Base-by-base conservation (phyloP, 2,113 vertebrate genomes). In the Rhombomys opimus region DNA sequence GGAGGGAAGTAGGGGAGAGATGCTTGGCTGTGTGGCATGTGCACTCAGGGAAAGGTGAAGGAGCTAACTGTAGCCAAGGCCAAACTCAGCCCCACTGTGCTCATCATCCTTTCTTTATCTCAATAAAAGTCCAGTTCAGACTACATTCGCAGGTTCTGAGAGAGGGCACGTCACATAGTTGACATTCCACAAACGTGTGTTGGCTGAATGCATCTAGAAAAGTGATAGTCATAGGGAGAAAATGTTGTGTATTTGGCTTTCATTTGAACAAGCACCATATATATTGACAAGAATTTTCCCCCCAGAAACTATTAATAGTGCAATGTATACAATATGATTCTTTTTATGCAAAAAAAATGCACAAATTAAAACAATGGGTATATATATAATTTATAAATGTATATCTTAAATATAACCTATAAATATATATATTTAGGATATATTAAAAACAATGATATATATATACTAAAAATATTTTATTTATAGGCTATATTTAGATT, bases 331-430 rank as follows among this genome's bases (percentile, higher is more conserved):
- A 88, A 65, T 32, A 70, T 75, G 61, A 27, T n/a, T 76, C 30
- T 11, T 30, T 81, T 77, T 73, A 91, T n/a, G 17, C 61, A 75
- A 85, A 92, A 90, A 78, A 94, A 81, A 94, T 84, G 41, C 13
- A 81, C 10, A 57, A 75, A 50, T 85, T 67, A 68, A 96, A 50
- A 57, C n/a, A 76, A 81, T 61, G 76, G 52, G 15, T 59, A 61
- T 75, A 22, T 72, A 11, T 30, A 52, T 67, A 80, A 80, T 38
- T 17, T 61, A 61, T 11, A 75, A 23, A 80, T 38, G 25, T 38
- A 13, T 82, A 38, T 38, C 35, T 35, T 72, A 72, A 72, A 72
- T 72, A 65, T 25, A 65, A 8, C 23, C 22, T 67, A 67, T 67
- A 67, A 30, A 77, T 38, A 59, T 17, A 81, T 6, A 59, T 54